These are phyloP conservation scores for Drosophila grimshawi DNA, from an alignment of 1,140 invertebrate species.

Conservation along the genomic window DNA sequence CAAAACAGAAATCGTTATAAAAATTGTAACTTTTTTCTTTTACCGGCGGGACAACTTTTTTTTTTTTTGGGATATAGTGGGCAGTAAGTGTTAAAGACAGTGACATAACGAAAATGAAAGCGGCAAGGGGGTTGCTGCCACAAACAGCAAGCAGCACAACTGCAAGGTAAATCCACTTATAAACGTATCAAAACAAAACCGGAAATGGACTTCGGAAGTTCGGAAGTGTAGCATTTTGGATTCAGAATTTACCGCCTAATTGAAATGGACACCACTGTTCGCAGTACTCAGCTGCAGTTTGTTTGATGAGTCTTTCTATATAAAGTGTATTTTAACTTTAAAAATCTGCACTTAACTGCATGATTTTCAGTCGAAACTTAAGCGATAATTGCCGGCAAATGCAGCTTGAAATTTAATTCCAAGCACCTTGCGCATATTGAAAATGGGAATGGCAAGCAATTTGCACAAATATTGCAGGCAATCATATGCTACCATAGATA, in stretches of 20 bases:
- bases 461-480: slow-evolving; percentile 57
- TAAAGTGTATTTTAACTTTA: no score
- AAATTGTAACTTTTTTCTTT: slow-evolving; percentile 73
- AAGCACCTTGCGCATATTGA: background rate
- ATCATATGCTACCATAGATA: slow-evolving; percentile 36
- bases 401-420: background rate
- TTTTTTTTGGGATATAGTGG: slow-evolving; percentile 26
- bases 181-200: slow-evolving; percentile 38
- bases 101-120: slow-evolving; percentile 62
- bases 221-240: slow-evolving; percentile 9
- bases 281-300: background rate
- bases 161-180: slow-evolving; percentile 32
- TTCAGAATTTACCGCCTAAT: background rate
- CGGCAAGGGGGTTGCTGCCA: slow-evolving; percentile 12
- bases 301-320: background rate
- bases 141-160: slow-evolving; percentile 24
- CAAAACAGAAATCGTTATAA: slow-evolving; percentile 67
- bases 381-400: background rate
- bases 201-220: slow-evolving; percentile 34
- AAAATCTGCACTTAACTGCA: background rate
- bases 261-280: background rate
- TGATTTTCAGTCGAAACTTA: background rate
- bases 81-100: slow-evolving; percentile 47
- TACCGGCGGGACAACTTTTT: slow-evolving; percentile 51
- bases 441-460: slow-evolving; percentile 45